Conservation (phyloP, 2,888 invertebrate genomes). For the Trypoxylon attenuatum region DNA sequence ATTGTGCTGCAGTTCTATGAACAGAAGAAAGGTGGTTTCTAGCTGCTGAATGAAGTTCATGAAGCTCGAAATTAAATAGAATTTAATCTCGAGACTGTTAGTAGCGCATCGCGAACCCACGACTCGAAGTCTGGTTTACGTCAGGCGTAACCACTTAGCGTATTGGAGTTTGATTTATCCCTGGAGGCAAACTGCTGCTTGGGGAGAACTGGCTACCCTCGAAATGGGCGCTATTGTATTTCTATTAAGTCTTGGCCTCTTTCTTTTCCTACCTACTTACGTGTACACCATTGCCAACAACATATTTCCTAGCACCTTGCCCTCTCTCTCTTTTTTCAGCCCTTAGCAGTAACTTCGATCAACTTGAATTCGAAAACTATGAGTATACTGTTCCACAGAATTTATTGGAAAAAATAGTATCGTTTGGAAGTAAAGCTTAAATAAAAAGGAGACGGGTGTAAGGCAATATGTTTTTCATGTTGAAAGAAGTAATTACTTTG, state of each 20-base stretch:
- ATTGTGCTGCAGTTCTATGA: too few species aligned
- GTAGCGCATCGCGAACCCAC: constrained; percentile 24
- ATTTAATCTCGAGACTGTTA: constrained; percentile 66
- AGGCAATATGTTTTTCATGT: too few species aligned
- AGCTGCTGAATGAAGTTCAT: constrained; percentile 45
- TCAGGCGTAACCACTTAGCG: constrained; percentile 74
- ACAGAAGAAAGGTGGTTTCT: too few species aligned
- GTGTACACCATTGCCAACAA: constrained; percentile 17
- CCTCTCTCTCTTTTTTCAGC: background rate
- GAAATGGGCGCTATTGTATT: constrained; percentile 68
- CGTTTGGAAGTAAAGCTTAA: too few species aligned
- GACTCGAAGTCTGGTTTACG: constrained; percentile 69
- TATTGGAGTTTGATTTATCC: constrained; percentile 75
- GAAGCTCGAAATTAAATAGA: constrained; percentile 68
- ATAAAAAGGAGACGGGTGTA: too few species aligned
- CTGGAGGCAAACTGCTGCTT: constrained; percentile 67
- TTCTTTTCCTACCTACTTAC: constrained; percentile 41
- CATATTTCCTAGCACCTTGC: background rate
- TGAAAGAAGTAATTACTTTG: too few species aligned
- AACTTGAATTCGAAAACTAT: too few species aligned
- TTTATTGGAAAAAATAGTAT: too few species aligned
- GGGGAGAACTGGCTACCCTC: constrained; percentile 64
- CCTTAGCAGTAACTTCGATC: too few species aligned
- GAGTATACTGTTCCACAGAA: too few species aligned
- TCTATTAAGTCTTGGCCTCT: constrained; percentile 65